Evolutionary conservation across 2,888 invertebrate genomes (phyloP), one percentile per base, ranked within the genome.

Genomic region (Eremobia ochroleuca): DNA sequence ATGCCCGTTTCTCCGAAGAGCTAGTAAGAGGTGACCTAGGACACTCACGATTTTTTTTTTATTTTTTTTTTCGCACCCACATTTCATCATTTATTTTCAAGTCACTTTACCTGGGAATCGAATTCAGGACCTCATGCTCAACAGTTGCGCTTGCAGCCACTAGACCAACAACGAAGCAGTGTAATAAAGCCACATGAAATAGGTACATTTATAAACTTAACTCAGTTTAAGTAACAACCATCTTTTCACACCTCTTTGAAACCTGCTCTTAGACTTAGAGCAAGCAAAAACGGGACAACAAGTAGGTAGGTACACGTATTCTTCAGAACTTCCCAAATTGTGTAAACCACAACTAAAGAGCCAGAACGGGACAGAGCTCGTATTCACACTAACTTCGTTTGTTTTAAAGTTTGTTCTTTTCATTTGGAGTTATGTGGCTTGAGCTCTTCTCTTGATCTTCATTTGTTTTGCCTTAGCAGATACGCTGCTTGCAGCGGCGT

Each of bases 261-360:
- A 34, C 25, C 2, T 25, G 25, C 1, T 8, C n/a, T n/a, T 13
- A 4, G 11, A 61, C 31, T 43, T 9, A n/a, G 3, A 69, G 9
- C 6, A 31, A 79, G 78, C 8, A 61, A 61, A 46, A 61, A 52
- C 49, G 15, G 40, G 6, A 18, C n/a, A 64, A 31, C 9, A 79
- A 28, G 4, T 34, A 34, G 1, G 11, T 58, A 58, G 6, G 6
- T 2, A 49, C 25, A 58, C 25, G 1, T 13, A 64, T 64, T 65
- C 55, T 81, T 28, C 34, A 52, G 15, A 81, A 74, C 52, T 66
- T 61, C 4, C 8, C 15, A 25, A 75, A 75, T 49, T 52, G 49
- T 43, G 31, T 9, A 28, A 66, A 66, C 65, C 82, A 81, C 82
- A 52, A 21, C 58, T 66, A 64, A 49, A 49, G 49, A 65, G 40